Base-by-base conservation (phyloP, 1,140 invertebrate species). In the Nasonia vitripennis region DNA sequence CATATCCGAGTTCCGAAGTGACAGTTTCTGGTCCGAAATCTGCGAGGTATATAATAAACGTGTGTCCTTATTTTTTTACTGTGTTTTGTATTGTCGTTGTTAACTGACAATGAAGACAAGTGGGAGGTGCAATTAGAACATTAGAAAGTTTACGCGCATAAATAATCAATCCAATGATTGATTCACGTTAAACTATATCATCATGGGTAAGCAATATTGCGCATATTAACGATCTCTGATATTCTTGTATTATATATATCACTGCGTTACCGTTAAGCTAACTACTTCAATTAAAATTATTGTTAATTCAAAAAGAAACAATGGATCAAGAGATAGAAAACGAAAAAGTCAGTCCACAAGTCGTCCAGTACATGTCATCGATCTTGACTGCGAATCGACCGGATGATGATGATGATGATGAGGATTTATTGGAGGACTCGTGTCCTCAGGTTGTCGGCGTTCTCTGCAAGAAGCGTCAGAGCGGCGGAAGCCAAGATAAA, bases 371-470 rank as follows among this genome's bases (percentile, higher is more conserved):
- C 55, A 62, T 62, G 68, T 71, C 23, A 11, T 71, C 31, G 68
- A 27, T 70, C 20, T 41, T 34, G 37, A 20, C 7, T 51, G 75
- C 41, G 5, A 12, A 23, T 78, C 75, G 6, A 31, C 45, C 45
- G 45, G 31, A 34, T 45, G 12, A n/a, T 62, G 80, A 81, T 14
- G 79, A 81, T 17, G 79, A 73, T 27, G 27, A 27, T 34, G 7
- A 51, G 11, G 68, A 71, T 27, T n/a, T 67, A 17, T 31, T 12
- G 23, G 51, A 79, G 20, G 78, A 79, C 2, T 41, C 67, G 78
- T 23, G 70, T 71, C 87, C 87, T 20, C 55, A 81, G 45, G 55
- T 87, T 6, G 75, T 87, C 67, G 87, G 84, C 31, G 84, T 78
- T n/a, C 45, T 81, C 62, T 41, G 27, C 10, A 87, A 87, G 75